Conservation (phyloP, 2,888 invertebrate genomes). For the Microplitis manilae region DNA sequence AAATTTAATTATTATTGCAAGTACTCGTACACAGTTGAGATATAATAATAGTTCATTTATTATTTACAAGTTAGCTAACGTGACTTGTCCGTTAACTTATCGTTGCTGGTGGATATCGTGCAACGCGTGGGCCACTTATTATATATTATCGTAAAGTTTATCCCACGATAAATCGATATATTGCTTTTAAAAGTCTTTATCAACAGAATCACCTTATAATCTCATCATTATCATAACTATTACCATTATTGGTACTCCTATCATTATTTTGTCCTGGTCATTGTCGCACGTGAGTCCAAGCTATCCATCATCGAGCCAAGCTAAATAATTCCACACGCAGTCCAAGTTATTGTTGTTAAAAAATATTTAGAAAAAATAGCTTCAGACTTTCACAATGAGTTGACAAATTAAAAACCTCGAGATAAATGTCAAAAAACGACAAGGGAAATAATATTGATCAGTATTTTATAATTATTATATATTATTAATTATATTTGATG, state of each 20-base stretch:
- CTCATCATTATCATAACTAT: neutral
- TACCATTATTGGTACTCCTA: neutral
- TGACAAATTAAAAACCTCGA: neutral
- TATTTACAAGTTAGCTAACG: conserved; percentile 1
- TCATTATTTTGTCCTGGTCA: neutral
- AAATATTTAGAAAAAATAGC: neutral
- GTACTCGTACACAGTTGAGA: neutral
- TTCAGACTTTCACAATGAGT: neutral
- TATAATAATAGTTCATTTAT: conserved; percentile 1
- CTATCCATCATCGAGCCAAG: neutral
- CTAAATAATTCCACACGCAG: neutral
- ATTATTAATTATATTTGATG: neutral
- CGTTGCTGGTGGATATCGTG: neutral
- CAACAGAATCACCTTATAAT: neutral
- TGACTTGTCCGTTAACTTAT: conserved; percentile 1
- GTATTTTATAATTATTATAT: neutral
- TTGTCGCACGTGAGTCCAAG: neutral
- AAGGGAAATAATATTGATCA: neutral
- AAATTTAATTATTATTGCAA: neutral
- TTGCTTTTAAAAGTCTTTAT: neutral
- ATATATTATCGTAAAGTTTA: neutral
- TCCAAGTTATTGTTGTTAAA: too few relatives aligned
- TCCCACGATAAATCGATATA: conserved; percentile 1
- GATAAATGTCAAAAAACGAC: neutral
- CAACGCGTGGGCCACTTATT: conserved; percentile 1